Percentiles rank a stretch among this genome's conserved stretches.
phyloP scores from a whole-genome alignment of 2,797 vertebrate species.

The Salmo trutta region DNA sequence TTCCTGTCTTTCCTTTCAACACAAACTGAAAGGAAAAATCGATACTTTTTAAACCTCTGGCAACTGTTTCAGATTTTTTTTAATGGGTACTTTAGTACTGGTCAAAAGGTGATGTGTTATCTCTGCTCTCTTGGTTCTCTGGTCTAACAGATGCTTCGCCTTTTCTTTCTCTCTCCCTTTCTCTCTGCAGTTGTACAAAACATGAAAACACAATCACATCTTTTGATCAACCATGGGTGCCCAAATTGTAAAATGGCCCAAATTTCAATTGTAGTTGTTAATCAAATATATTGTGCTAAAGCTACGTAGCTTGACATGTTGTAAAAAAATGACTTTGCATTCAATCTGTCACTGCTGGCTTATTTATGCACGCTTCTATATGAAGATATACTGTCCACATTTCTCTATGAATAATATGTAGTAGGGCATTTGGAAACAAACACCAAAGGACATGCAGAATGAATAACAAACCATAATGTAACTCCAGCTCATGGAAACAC shows the following conservation, averaged over 20 bases:
- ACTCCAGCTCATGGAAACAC: background rate
- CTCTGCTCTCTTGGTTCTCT: constrained; percentile 37
- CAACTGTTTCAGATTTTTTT: constrained; percentile 55
- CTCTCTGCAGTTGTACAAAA: constrained; percentile 12
- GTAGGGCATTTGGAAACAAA: background rate
- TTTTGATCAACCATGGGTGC: constrained; percentile 59
- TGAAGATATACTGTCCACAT: constrained; percentile 55
- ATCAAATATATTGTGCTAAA: constrained; percentile 43
- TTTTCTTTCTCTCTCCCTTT: constrained; percentile 58
- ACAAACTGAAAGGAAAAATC: constrained; percentile 55
- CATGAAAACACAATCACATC: constrained; percentile 55
- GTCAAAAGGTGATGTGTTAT: constrained; percentile 57
- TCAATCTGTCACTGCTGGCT: constrained; percentile 54
- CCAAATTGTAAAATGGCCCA: constrained; percentile 59
- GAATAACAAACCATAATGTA: background rate
- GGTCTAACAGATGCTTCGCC: constrained; percentile 43
- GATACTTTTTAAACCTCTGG: constrained; percentile 56
- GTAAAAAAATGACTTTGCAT: constrained; percentile 62
- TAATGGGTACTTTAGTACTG: constrained; percentile 65
- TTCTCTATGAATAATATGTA: background rate
- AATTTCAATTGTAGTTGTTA: constrained; percentile 66
- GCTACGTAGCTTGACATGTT: constrained; percentile 58
- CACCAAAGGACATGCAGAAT: background rate
- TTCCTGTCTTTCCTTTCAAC: constrained; percentile 47
- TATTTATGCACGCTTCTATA: constrained; percentile 36